Evolutionary conservation across 2,797 vertebrate genomes (phyloP), one percentile per base, ranked within the genome.

Genomic region (Oreortyx pictus): DNA sequence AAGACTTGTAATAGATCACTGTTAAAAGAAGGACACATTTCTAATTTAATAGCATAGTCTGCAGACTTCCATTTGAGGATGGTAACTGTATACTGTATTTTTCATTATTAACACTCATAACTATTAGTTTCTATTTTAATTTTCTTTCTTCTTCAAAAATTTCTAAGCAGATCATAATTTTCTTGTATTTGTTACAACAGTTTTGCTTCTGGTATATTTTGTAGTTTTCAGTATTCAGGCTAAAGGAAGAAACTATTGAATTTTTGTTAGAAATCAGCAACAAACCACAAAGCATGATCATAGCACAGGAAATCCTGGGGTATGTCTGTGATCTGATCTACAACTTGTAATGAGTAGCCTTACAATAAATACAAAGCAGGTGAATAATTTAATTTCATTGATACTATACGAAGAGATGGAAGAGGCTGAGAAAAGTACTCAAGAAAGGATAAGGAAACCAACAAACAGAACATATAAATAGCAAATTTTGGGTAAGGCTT

Each of bases 11-110:
- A 52, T 50, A 7, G 19, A 43, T 85, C 49, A 57, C n/a, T 78
- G n/a, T 29, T 82, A 88, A 68, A 41, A 88, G 9, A 3, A 49
- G 46, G 77, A 62, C 29, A 29, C 7, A 54, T 37, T 88, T 87
- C 37, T 86, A 33, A 31, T 88, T 91, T 74, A 79, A 89, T 41
- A 50, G 39, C 7, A 79, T 85, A 68, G 64, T 88, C 71, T 88
- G 10, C 12, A 39, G 75, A 71, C 20, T 52, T 17, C 19, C 44
- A 22, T 47, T 91, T 77, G 47, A 86, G 29, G 17, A 67, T 7
- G 20, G 29, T 6, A 79, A 44, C 39, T 24, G 16, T 33, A 20
- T 41, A 64, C 37, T 74, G 25, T 61, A 54, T n/a, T 65, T 74
- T 49, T 77, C n/a, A 47, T 68, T 79, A 60, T 59, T 54, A 81